Conservation (phyloP, 2,888 invertebrate genomes). For the Tortrix viridana region DNA sequence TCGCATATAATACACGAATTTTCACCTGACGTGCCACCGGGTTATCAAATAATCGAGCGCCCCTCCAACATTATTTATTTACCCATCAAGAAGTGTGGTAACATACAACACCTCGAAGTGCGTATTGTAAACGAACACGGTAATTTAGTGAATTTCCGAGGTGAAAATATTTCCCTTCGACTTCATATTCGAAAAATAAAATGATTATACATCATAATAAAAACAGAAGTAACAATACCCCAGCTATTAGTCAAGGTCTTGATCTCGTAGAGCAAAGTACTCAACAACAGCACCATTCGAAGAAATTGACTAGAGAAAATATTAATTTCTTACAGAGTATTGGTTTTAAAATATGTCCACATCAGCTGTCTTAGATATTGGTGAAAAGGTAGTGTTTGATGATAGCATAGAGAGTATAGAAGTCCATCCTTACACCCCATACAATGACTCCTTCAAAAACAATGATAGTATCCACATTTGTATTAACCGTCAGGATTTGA, state of each 20-base stretch:
- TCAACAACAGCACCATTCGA: not conserved
- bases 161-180: constrained; percentile 11
- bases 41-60: constrained; percentile 24
- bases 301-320: not conserved
- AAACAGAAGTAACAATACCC: not conserved
- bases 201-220: constrained; percentile 23
- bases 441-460: constrained; percentile 21
- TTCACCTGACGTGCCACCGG: constrained; percentile 25
- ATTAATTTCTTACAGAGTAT: constrained; percentile 14
- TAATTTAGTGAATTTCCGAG: not conserved
- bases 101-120: too few species aligned
- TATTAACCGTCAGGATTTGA: constrained; percentile 23
- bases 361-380: constrained; percentile 22
- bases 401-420: constrained; percentile 32
- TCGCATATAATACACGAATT: constrained; percentile 34
- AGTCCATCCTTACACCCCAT: constrained; percentile 32
- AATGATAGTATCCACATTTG: constrained; percentile 4
- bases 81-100: not conserved
- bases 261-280: constrained; percentile 1
- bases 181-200: constrained; percentile 17
- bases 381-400: constrained; percentile 19
- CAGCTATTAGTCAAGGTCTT: constrained; percentile 1
- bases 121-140: not conserved
- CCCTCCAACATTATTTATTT: constrained; percentile 19
- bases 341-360: constrained; percentile 27